Base-by-base conservation (phyloP, 2,797 vertebrate species). In the Fistularia tabacaria region DNA sequence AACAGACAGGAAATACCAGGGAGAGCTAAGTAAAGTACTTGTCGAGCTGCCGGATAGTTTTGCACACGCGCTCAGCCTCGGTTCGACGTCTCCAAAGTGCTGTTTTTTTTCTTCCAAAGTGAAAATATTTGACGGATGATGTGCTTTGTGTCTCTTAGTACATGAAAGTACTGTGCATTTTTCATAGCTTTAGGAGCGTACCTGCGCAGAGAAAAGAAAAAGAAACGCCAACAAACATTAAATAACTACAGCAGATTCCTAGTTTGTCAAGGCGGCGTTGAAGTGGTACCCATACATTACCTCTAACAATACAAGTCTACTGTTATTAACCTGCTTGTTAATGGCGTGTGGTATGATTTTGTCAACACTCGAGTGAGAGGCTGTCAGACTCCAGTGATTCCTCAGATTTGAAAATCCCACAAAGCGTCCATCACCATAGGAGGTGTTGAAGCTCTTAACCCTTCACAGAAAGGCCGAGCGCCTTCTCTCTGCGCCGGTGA, bases 331-430 rank as follows among this genome's bases (percentile, higher is more conserved):
- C 58, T 53, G 51, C 69, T 73, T 57, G 55, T 50, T 60, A 62
- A 71, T 50, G 62, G 62, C 54, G 44, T 36, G 42, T 14, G 37
- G 12, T 54, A 40, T 56, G 63, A 43, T 76, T 71, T 78, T 75
- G 67, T 77, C 62, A 68, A 44, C 59, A 66, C 54, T 42, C 49
- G 44, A 66, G 66, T 49, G 51, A 63, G 57, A 69, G 57, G 76
- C 76, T 82, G 79, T 77, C 80, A 82, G 41, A 72, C 57, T 55
- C 46, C 55, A 76, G 77, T 61, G 67, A 83, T 77, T 80, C 53
- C 41, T 51, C 15, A 39, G 53, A 49, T 58, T 25, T 60, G 64
- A 45, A 64, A 63, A 38, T 68, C 51, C 46, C n/a, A 10, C 55
- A 52, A 52, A 25, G 36, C 64, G 55, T 50, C 52, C 50, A 2